Percentiles rank a stretch among this genome's conserved stretches.
phyloP scores from a whole-genome alignment of 2,888 invertebrate genomes.

The Danaus chrysippus region DNA sequence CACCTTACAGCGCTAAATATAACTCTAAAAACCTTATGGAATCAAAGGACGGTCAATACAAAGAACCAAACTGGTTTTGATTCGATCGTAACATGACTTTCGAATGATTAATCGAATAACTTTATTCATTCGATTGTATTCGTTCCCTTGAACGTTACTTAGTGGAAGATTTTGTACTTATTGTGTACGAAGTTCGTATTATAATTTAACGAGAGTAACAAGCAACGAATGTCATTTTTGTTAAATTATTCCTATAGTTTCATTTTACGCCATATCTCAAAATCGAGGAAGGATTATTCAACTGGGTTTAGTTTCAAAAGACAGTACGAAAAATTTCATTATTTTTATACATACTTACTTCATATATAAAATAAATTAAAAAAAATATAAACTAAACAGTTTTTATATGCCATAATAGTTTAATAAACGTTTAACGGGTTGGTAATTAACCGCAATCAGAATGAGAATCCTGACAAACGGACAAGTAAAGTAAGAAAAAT shows the following conservation, averaged over 20 bases:
- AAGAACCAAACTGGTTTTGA: slow-evolving; percentile 23
- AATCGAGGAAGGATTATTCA: too few species aligned
- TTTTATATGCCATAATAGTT: too few species aligned
- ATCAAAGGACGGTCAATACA: slow-evolving; percentile 21
- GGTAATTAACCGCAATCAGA: background rate
- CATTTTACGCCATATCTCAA: background rate
- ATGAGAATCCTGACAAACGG: background rate
- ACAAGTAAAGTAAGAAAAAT: background rate
- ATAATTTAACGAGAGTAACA: background rate
- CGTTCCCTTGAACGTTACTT: background rate
- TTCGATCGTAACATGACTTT: slow-evolving; percentile 31
- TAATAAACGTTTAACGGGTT: background rate
- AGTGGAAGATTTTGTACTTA: background rate
- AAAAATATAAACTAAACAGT: background rate
- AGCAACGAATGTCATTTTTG: too few species aligned
- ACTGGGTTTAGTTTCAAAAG: too few species aligned
- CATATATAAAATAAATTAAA: too few species aligned
- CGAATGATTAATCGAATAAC: slow-evolving; percentile 53
- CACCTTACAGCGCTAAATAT: slow-evolving; percentile 12
- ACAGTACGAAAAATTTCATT: too few species aligned
- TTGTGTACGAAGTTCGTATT: background rate
- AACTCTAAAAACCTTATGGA: slow-evolving; percentile 8
- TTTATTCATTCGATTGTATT: slow-evolving; percentile 17
- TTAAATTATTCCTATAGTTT: background rate
- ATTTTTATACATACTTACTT: too few species aligned